Conservation (phyloP, 2,113 vertebrate species). For the Eleginops maclovinus region DNA sequence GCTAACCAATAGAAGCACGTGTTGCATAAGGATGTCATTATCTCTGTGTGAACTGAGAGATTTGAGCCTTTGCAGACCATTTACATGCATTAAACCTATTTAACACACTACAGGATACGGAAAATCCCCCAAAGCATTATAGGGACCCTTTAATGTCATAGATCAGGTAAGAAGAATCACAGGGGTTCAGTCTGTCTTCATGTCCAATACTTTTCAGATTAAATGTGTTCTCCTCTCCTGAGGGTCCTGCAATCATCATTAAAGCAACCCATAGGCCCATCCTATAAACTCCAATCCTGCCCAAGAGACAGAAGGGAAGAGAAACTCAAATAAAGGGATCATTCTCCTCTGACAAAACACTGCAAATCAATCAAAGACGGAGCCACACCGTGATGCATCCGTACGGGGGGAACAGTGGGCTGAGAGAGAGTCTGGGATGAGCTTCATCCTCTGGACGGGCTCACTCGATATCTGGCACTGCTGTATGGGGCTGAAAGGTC, state of each 20-base stretch:
- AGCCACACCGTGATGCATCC: conserved; percentile 43
- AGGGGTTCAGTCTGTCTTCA: background rate
- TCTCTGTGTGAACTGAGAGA: no score
- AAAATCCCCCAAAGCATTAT: no score
- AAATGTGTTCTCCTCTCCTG: conserved; percentile 33
- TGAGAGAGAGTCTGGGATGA: conserved; percentile 57
- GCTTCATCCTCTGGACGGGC: conserved; percentile 58
- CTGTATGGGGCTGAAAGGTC: conserved; percentile 61
- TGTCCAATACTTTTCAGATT: background rate
- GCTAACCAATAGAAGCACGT: no score
- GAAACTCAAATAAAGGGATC: conserved; percentile 49
- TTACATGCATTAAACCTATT: no score
- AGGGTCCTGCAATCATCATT: conserved; percentile 43
- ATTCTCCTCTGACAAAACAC: conserved; percentile 48
- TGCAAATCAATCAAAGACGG: conserved; percentile 63
- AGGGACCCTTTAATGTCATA: no score
- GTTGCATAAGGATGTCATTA: no score
- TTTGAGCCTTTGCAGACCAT: no score
- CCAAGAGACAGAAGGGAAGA: conserved; percentile 22
- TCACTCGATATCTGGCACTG: conserved; percentile 65
- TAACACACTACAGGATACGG: no score
- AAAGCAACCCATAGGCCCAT: conserved; percentile 24
- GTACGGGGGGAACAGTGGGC: conserved; percentile 6
- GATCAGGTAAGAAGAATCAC: background rate
- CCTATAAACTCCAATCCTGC: background rate